Evolutionary conservation across 2,113 vertebrate species (phyloP).

Genomic region (Odontophorus gujanensis): DNA sequence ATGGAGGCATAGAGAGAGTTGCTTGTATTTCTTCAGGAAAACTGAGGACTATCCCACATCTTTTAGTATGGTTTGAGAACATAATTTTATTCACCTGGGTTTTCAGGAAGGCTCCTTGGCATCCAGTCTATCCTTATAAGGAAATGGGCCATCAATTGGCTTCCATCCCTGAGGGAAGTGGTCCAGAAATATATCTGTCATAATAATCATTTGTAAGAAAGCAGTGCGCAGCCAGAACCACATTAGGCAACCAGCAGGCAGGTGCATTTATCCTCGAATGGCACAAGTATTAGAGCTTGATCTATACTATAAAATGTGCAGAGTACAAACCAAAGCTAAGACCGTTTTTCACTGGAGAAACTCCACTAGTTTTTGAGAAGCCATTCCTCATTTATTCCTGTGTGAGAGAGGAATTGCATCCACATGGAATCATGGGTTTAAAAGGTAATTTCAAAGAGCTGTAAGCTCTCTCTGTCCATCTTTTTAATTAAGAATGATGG

Average conservation of each 20-base stretch:
- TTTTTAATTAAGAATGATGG: constrained; percentile 52
- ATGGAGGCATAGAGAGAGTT: not conserved
- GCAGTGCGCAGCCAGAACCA: not conserved
- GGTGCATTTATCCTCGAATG: not conserved
- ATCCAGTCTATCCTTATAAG: not conserved
- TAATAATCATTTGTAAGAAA: constrained; percentile 2
- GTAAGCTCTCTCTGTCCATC: constrained; percentile 47
- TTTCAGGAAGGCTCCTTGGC: not conserved
- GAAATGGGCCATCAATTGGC: not conserved
- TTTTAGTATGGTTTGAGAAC: not conserved
- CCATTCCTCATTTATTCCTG: constrained; percentile 19
- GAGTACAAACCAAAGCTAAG: not conserved
- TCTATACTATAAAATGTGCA: not conserved
- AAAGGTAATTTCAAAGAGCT: constrained; percentile 60
- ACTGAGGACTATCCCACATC: not conserved
- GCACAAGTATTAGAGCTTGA: not conserved
- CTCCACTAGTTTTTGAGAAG: constrained; percentile 19
- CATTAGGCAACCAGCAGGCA: not conserved
- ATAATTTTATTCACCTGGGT: not conserved
- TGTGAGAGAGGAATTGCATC: constrained; percentile 34
- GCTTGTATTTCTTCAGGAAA: not conserved
- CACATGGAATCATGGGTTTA: constrained; percentile 46
- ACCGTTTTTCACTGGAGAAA: not conserved
- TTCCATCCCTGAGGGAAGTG: not conserved
- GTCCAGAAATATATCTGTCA: not conserved